Conservation (phyloP, 2,113 vertebrate species). For the Meleagris gallopavo region DNA sequence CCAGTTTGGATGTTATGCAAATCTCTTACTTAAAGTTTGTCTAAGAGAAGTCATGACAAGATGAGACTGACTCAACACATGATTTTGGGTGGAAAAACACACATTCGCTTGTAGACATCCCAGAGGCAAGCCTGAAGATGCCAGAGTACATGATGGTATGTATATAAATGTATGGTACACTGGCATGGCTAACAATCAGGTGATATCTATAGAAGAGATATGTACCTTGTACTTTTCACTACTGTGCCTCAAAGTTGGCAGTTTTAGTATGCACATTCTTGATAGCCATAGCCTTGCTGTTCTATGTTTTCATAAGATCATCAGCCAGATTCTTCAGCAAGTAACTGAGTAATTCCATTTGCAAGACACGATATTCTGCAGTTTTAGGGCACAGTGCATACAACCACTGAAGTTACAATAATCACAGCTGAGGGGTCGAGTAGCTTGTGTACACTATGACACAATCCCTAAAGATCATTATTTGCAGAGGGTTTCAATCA, state of each 20-base stretch:
- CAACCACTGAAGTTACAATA: conserved; percentile 2
- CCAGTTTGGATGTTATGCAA: background rate
- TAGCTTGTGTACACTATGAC: conserved; percentile 1
- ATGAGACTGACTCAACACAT: background rate
- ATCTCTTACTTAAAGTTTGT: background rate
- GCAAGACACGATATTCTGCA: conserved; percentile 33
- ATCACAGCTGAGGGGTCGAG: conserved; percentile 3
- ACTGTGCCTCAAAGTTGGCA: background rate
- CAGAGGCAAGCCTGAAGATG: background rate
- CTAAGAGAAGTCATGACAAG: background rate
- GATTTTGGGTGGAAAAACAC: background rate
- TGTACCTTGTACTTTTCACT: background rate
- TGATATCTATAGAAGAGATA: background rate
- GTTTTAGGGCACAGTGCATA: background rate
- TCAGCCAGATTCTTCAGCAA: background rate
- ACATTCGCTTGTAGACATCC: background rate
- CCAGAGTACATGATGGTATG: background rate
- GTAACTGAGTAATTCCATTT: conserved; percentile 54
- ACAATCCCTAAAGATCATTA: conserved; percentile 12
- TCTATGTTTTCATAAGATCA: conserved; percentile 10
- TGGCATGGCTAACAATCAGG: background rate
- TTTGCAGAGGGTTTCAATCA: conserved; percentile 12
- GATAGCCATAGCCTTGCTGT: conserved; percentile 11
- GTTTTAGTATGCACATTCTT: conserved; percentile 16
- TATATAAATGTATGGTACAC: background rate